Evolutionary conservation across 2,888 invertebrate species (phyloP), one percentile per base, ranked within the genome.

Genomic region (Prosopocoilus inquinatus): DNA sequence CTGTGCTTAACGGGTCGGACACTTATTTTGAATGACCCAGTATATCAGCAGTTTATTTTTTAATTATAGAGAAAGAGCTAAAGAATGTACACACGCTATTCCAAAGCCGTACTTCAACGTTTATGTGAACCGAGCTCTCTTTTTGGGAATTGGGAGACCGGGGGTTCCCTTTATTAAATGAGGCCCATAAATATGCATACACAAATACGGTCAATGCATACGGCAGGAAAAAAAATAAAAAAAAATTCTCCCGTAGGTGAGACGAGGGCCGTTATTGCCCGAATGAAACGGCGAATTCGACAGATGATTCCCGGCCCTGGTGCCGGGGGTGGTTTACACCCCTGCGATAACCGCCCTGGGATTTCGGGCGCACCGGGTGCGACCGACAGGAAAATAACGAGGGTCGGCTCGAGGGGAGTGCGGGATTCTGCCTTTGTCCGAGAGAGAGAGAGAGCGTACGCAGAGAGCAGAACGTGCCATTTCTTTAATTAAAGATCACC

Each of bases 341-440:
- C 60, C 58, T 55, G 61, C 53, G 54, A 57, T 58, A 61, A 62
- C 62, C 64, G 61, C 61, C 62, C 65, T 59, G 61, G 62, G 64
- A 65, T 67, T 67, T 64, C 68, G 66, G 64, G 68, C 20, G 20
- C 74, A 71, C 72, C 74, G 74, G 72, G 71, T 74, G 74, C 72
- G 73, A 65, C 71, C 72, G 75, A 75, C 75, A 72, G 74, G 69
- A 73, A 72, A 74, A 74, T 74, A 70, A 72, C 69, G 71, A 70
- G 72, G 71, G 71, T 68, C 61, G 61, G 68, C 71, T 77, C 77
- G 75, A 76, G 78, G 76, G 76, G 78, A 75, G 73, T 70, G 46
- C 28, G 46, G 20, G 12, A 28, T 28, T 28, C 20, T 28, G 20
- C 20, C 20, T 28, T 28, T 28, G 20, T 28, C 35, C 45, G 36